phyloP scores from a whole-genome alignment of 2,888 invertebrate species.

The Hirudinaria manillensis region DNA sequence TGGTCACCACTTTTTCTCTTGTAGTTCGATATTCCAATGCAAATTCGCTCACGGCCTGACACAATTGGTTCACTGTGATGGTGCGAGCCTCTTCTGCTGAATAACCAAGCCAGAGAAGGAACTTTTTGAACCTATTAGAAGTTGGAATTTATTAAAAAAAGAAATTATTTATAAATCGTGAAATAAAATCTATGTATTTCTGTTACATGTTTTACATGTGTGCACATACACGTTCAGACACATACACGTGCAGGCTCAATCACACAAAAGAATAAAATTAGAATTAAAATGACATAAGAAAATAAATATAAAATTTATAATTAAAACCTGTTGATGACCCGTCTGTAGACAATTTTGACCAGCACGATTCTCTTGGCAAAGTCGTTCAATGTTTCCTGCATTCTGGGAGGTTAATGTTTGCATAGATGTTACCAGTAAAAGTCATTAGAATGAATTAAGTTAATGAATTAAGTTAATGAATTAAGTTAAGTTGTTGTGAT shows the following conservation, averaged over 20 bases:
- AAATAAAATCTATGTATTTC: too few relatives aligned
- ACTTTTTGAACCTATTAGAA: slow-evolving; percentile 69
- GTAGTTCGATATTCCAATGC: slow-evolving; percentile 94
- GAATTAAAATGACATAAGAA: too few relatives aligned
- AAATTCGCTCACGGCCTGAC: slow-evolving; percentile 80
- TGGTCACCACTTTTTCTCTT: slow-evolving; percentile 86
- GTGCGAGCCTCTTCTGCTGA: slow-evolving; percentile 66
- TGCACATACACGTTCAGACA: background rate
- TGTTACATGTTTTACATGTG: too few relatives aligned
- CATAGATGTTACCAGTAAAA: too few relatives aligned
- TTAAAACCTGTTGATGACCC: slow-evolving; percentile 86
- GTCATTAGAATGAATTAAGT: background rate
- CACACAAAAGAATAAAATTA: too few relatives aligned
- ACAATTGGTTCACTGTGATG: slow-evolving; percentile 4
- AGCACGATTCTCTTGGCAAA: slow-evolving; percentile 94
- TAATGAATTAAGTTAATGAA: too few relatives aligned
- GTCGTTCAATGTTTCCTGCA: slow-evolving; percentile 90
- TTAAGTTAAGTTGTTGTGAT: too few relatives aligned
- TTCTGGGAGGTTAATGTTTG: slow-evolving; percentile 49
- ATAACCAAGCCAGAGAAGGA: slow-evolving; percentile 88
- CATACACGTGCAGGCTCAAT: too few relatives aligned
- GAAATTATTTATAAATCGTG: background rate
- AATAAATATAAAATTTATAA: too few relatives aligned
- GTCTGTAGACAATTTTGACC: slow-evolving; percentile 79
- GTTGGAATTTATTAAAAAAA: background rate